Percentiles rank a stretch among this genome's conserved stretches.
Conservation (phyloP, 2,888 invertebrate genomes). For the Rhamnusium bicolor region DNA sequence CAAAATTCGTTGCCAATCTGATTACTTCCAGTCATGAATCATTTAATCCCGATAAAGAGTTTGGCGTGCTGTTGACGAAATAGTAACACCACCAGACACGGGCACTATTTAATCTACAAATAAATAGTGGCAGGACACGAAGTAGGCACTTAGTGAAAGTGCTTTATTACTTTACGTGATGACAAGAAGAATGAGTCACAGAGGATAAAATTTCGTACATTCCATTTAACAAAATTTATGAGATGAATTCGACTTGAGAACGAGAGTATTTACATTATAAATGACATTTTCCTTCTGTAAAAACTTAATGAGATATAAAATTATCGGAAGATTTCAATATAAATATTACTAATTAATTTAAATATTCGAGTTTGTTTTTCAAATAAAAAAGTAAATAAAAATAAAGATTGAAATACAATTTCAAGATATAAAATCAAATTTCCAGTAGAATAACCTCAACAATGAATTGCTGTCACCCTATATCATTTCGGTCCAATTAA, state of each 20-base stretch:
- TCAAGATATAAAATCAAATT: no score
- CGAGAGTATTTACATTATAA: not conserved
- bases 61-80: constrained; percentile 44
- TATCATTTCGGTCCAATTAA: no score
- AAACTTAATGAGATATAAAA: not conserved
- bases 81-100: constrained; percentile 36
- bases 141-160: constrained; percentile 28
- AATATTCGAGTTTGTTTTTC: not conserved
- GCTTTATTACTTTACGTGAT: constrained; percentile 20
- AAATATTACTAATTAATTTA: not conserved
- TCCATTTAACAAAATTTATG: not conserved
- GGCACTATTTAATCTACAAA: constrained; percentile 34
- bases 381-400: not conserved
- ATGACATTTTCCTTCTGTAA: not conserved
- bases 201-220: not conserved
- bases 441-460: no score
- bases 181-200: constrained; percentile 8
- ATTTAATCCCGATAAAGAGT: constrained; percentile 41
- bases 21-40: constrained; percentile 46
- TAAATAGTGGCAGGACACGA: constrained; percentile 35
- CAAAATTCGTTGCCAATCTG: constrained; percentile 37
- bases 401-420: no score
- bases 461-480: no score
- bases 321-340: not conserved
- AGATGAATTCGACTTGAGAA: not conserved